Percentiles rank a stretch among this genome's conserved stretches.
Conservation (phyloP, 2,797 vertebrate species). For the Megalops cyprinoides region DNA sequence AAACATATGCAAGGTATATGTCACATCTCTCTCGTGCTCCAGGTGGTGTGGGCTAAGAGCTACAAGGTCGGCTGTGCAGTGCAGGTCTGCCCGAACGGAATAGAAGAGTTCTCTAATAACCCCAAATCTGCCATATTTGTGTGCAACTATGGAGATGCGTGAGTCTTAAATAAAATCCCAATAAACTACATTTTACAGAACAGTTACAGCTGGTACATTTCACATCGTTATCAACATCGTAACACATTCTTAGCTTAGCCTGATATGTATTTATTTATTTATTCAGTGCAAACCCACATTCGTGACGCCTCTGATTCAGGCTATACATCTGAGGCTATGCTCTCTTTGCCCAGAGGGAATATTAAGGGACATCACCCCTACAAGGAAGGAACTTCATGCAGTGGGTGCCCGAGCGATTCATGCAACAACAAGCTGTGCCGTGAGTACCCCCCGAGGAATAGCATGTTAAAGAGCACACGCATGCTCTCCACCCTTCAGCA, state of each 20-base stretch:
- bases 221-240: neutral
- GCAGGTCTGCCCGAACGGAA: constrained; percentile 51
- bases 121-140: constrained; percentile 53
- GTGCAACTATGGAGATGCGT: constrained; percentile 56
- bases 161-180: constrained; percentile 25
- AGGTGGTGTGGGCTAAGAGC: constrained; percentile 69
- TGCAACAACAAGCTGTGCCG: constrained; percentile 50
- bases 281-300: neutral
- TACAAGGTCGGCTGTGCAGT: constrained; percentile 68
- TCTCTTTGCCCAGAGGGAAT: constrained; percentile 45
- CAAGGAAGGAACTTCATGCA: constrained; percentile 46
- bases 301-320: neutral
- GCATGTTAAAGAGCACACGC: too few relatives aligned
- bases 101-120: constrained; percentile 40
- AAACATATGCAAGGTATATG: too few relatives aligned
- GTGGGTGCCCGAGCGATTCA: constrained; percentile 35
- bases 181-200: neutral
- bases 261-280: neutral
- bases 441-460: constrained; percentile 41
- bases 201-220: neutral
- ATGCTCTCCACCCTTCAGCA: too few relatives aligned
- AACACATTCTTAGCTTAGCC: neutral
- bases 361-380: constrained; percentile 46
- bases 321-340: neutral
- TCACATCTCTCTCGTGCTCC: constrained; percentile 12